Evolutionary conservation across 2,888 invertebrate species (phyloP), one percentile per base, ranked within the genome.

Genomic region (Volucella zonaria): DNA sequence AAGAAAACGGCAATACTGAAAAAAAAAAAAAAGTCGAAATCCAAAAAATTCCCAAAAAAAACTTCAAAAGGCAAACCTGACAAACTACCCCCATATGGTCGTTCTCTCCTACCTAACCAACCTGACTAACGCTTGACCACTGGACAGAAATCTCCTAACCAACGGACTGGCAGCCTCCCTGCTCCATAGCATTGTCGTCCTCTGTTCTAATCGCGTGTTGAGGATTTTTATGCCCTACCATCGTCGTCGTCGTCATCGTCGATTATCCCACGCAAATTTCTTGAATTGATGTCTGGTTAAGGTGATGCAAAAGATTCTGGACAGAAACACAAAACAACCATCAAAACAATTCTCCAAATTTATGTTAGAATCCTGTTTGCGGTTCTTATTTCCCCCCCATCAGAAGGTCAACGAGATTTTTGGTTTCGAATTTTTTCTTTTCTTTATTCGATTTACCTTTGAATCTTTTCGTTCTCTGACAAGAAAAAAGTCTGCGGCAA

Each of bases 231-330:
- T 31, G 31, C 6, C 6, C 31, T 49, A 18, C 43, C n/a, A 38
- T 23, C 12, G 10, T 31, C 4, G 11, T 14, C 49, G 56, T 61
- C 43, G 49, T n/a, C 49, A 15, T 49, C 38, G 61, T 66, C 70
- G 79, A 83, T 74, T 83, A 83, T 83, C 83, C 83, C 83, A 83
- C 83, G 83, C 83, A 83, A n/a, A 14, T 62, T 74, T 78, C 77
- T 68, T 67, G 47, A 70, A 78, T 68, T 45, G 59, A 66, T 71
- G 75, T 75, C 70, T 66, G 52, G 74, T 64, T 51, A 31, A 64
- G 77, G 38, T 47, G 68, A 52, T 38, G 42, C 40, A 61, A 3
- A 56, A 49, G 54, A 47, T 9, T 12, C 15, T 18, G 12, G 6
- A 61, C 42, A 59, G 3, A 38, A 61, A 70, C 23, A 42, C 31